Evolutionary conservation across 2,113 vertebrate genomes (phyloP).

Genomic region (Syngnathus floridae): DNA sequence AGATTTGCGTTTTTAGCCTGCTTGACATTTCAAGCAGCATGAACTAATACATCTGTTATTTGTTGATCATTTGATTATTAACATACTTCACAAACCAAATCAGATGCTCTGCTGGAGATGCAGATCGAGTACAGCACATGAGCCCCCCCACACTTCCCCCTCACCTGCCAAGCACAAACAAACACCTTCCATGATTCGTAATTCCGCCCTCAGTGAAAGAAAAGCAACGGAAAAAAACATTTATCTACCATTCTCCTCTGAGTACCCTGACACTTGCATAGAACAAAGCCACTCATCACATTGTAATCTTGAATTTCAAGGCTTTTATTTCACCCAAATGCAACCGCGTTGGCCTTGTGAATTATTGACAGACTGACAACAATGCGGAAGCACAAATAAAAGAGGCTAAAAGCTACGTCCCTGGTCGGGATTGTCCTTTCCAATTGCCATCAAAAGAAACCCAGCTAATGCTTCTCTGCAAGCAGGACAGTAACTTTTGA

Average conservation of each 20-base stretch:
- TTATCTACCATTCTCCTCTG: conserved; percentile 58
- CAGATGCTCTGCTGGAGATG: conserved; percentile 73
- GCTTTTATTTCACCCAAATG: conserved; percentile 69
- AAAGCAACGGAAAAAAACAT: conserved; percentile 44
- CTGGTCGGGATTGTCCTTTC: conserved; percentile 63
- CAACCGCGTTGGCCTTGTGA: conserved; percentile 68
- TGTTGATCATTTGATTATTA: conserved; percentile 83
- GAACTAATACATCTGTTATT: conserved; percentile 83
- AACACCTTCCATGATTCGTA: conserved; percentile 33
- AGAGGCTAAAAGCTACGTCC: conserved; percentile 63
- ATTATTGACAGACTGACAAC: conserved; percentile 73
- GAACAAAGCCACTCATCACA: conserved; percentile 68
- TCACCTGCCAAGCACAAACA: conserved; percentile 35
- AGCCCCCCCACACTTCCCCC: conserved; percentile 9
- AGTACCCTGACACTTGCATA: conserved; percentile 56
- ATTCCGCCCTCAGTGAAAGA: conserved; percentile 56
- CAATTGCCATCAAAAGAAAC: conserved; percentile 56
- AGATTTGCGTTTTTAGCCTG: conserved; percentile 78
- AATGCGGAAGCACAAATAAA: conserved; percentile 68
- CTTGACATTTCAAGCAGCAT: conserved; percentile 81
- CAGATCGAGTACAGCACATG: conserved; percentile 57
- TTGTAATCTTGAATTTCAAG: conserved; percentile 70
- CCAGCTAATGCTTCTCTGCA: conserved; percentile 44
- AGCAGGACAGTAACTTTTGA: conserved; percentile 39
- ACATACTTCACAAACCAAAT: conserved; percentile 80